Evolutionary conservation across 1,140 invertebrate genomes (phyloP).

Genomic region (Drosophila sturtevanti): DNA sequence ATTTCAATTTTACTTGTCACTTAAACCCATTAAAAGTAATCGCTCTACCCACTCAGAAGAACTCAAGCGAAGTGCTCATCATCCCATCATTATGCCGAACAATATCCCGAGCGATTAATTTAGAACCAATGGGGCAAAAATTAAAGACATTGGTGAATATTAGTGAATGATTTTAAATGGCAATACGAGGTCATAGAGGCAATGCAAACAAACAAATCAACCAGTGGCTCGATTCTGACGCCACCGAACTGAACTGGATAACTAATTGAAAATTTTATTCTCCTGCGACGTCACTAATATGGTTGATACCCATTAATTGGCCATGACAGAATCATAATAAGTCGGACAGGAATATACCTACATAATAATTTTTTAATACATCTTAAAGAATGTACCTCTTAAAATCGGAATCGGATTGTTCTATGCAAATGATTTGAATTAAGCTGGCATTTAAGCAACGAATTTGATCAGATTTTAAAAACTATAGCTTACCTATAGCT

Average conservation of each 20-base stretch:
- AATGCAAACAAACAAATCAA: slow-evolving; percentile 34
- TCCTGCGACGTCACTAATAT: slow-evolving; percentile 33
- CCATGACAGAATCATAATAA: neutral
- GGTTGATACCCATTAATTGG: slow-evolving; percentile 8
- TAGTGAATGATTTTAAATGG: slow-evolving; percentile 28
- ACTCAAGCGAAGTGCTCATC: neutral
- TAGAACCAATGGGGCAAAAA: neutral
- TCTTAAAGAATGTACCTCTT: too few species aligned
- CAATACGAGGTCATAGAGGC: slow-evolving; percentile 29
- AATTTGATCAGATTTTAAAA: too few species aligned
- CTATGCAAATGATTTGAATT: too few species aligned
- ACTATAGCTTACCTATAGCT: too few species aligned
- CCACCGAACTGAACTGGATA: slow-evolving; percentile 34
- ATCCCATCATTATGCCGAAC: neutral
- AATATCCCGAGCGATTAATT: slow-evolving; percentile 8
- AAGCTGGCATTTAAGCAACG: too few species aligned
- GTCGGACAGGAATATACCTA: too few species aligned
- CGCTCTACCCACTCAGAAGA: neutral
- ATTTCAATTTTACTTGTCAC: too few species aligned
- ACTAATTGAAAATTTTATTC: slow-evolving; percentile 52
- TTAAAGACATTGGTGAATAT: slow-evolving; percentile 9
- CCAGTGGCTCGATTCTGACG: slow-evolving; percentile 38
- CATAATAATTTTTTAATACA: too few species aligned
- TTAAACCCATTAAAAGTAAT: neutral
- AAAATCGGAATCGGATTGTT: too few species aligned